Evolutionary conservation across 2,113 vertebrate genomes (phyloP).

Genomic region (Neodontobutis hainanensis): DNA sequence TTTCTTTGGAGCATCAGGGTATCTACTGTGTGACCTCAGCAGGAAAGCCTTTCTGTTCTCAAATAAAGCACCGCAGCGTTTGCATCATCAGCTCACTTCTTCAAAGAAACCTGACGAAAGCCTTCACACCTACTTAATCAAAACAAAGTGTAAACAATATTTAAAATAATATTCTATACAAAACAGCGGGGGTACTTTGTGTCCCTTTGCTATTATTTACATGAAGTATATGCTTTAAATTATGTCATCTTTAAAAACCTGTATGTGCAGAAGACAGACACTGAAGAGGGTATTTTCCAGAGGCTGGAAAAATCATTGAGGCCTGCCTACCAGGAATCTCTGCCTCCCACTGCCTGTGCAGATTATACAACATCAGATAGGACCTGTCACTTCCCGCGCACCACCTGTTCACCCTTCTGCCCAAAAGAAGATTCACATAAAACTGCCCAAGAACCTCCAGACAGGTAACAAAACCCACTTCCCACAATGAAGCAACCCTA

Average conservation of each 20-base stretch:
- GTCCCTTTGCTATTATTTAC: not conserved
- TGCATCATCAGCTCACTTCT: constrained; percentile 22
- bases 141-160: not conserved
- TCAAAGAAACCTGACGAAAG: constrained; percentile 13
- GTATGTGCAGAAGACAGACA: not conserved
- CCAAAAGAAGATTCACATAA: not conserved
- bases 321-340: not conserved
- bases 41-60: not conserved
- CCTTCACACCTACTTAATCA: not conserved
- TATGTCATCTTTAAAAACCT: no score
- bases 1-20: not conserved
- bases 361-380: constrained; percentile 2
- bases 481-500: not conserved
- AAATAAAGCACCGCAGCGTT: constrained; percentile 1
- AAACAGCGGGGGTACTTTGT: not conserved
- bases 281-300: not conserved
- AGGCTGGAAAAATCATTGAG: not conserved
- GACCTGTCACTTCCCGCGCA: not conserved
- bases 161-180: not conserved
- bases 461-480: no score
- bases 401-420: constrained; percentile 6
- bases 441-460: not conserved
- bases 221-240: not conserved
- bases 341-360: not conserved
- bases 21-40: not conserved